Evolutionary conservation across 37 sponge, comb jelly and placozoan species (phyloP).

Genomic region (Cliona cf. orientalis): DNA sequence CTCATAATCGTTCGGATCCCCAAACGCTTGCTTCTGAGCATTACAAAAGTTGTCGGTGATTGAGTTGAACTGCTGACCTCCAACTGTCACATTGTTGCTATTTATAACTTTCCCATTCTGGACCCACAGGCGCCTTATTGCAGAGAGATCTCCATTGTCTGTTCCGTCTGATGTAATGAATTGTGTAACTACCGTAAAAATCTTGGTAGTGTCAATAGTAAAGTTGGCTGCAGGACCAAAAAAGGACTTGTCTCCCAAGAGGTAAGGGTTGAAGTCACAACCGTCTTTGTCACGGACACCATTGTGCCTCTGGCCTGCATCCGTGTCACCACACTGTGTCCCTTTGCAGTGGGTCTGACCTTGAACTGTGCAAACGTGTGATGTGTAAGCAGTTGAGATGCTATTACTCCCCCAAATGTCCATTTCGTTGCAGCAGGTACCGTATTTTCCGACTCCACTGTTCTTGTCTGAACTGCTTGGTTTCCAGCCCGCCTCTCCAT

Average conservation of each 20-base stretch:
- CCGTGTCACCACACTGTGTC: constrained; percentile 18
- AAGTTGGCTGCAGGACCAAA: constrained; percentile 39
- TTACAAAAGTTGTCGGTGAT: constrained; percentile 44
- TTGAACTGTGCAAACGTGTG: constrained; percentile 44
- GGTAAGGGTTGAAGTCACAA: constrained; percentile 59
- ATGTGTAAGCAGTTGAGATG: constrained; percentile 40
- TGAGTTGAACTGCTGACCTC: constrained; percentile 17
- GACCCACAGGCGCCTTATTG: constrained; percentile 34
- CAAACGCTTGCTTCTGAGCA: constrained; percentile 40
- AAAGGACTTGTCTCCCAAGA: constrained; percentile 41
- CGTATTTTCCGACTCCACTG: constrained; percentile 33
- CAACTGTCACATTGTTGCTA: constrained; percentile 31
- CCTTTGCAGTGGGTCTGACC: constrained; percentile 42
- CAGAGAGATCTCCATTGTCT: constrained; percentile 41
- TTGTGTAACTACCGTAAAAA: constrained; percentile 47
- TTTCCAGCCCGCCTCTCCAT: constrained; percentile 50
- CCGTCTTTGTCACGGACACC: constrained; percentile 50
- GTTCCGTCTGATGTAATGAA: constrained; percentile 39
- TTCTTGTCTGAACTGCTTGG: too few species aligned
- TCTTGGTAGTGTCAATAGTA: constrained; percentile 33
- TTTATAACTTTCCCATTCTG: constrained; percentile 42
- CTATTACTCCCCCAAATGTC: constrained; percentile 41
- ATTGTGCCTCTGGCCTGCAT: constrained; percentile 22
- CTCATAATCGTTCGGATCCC: too few species aligned
- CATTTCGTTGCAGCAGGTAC: constrained; percentile 49